Conservation (phyloP, 2,888 invertebrate genomes). For the Cheilosia scutellata region DNA sequence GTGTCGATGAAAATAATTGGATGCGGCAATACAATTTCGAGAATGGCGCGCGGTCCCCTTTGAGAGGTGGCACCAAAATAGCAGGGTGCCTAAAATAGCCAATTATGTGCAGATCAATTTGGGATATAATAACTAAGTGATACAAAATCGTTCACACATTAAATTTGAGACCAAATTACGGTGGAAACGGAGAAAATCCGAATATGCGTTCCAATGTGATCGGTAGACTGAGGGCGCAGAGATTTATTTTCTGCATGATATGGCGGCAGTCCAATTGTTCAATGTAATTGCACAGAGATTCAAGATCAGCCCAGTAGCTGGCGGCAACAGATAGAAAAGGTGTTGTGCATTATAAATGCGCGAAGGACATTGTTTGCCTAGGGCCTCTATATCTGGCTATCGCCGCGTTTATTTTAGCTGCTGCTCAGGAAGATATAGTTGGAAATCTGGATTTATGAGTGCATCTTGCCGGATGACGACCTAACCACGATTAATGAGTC, state of each 20-base stretch:
- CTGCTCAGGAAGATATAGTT: no score
- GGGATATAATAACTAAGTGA: constrained; percentile 74
- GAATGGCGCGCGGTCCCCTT: constrained; percentile 65
- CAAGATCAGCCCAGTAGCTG: constrained; percentile 53
- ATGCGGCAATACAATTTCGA: constrained; percentile 69
- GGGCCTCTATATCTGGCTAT: neutral
- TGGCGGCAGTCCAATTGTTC: constrained; percentile 4
- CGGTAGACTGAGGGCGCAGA: constrained; percentile 14
- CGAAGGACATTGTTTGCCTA: constrained; percentile 25
- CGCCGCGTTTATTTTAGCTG: no score
- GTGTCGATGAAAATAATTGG: constrained; percentile 81
- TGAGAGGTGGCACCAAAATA: constrained; percentile 60
- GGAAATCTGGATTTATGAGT: no score
- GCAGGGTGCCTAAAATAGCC: constrained; percentile 79
- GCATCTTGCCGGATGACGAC: no score
- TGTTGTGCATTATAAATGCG: constrained; percentile 25
- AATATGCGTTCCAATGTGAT: neutral
- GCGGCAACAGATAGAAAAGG: constrained; percentile 15
- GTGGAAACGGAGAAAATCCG: constrained; percentile 30
- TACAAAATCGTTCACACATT: constrained; percentile 75
- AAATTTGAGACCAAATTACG: constrained; percentile 47
- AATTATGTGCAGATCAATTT: constrained; percentile 80
- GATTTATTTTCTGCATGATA: constrained; percentile 67
- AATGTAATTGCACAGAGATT: constrained; percentile 42
- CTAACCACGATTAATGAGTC: no score